Percentiles rank a stretch among this genome's conserved stretches.
Conservation (phyloP, 2,888 invertebrate genomes). For the Apoda limacodes region DNA sequence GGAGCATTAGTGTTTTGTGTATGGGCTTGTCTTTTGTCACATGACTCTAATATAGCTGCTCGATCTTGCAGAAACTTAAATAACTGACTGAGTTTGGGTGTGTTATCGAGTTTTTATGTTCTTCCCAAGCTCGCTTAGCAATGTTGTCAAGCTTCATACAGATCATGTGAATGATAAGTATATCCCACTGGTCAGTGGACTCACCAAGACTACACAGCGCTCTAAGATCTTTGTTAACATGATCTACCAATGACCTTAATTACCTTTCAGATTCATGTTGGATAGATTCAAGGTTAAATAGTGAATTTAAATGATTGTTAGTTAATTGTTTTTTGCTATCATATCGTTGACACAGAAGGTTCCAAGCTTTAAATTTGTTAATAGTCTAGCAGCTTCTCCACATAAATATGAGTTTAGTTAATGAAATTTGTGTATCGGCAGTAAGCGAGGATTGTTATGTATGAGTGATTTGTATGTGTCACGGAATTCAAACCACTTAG, state of each 20-base stretch:
- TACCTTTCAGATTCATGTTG: slow-evolving; percentile 15
- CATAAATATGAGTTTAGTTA: slow-evolving; percentile 15
- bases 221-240: slow-evolving; percentile 11
- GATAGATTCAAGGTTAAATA: slow-evolving; percentile 15
- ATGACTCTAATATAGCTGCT: too few relatives aligned
- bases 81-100: too few relatives aligned
- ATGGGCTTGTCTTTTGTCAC: too few relatives aligned
- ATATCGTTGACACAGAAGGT: slow-evolving; percentile 16
- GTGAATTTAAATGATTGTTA: slow-evolving; percentile 16
- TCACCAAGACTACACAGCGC: too few relatives aligned
- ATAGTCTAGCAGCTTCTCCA: slow-evolving; percentile 15
- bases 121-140: too few relatives aligned
- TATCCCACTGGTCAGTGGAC: too few relatives aligned
- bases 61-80: too few relatives aligned
- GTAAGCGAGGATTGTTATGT: slow-evolving; percentile 12
- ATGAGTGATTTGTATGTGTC: slow-evolving; percentile 16
- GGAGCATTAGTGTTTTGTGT: too few relatives aligned
- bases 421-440: slow-evolving; percentile 13
- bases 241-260: slow-evolving; percentile 19
- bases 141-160: too few relatives aligned
- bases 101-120: too few relatives aligned
- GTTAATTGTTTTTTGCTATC: slow-evolving; percentile 16
- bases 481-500: slow-evolving; percentile 15
- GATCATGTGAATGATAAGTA: too few relatives aligned
- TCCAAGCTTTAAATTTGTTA: slow-evolving; percentile 20